Evolutionary conservation across 2,888 invertebrate species (phyloP), one percentile per base, ranked within the genome.

Genomic region (Rotaria magnacalcarata): DNA sequence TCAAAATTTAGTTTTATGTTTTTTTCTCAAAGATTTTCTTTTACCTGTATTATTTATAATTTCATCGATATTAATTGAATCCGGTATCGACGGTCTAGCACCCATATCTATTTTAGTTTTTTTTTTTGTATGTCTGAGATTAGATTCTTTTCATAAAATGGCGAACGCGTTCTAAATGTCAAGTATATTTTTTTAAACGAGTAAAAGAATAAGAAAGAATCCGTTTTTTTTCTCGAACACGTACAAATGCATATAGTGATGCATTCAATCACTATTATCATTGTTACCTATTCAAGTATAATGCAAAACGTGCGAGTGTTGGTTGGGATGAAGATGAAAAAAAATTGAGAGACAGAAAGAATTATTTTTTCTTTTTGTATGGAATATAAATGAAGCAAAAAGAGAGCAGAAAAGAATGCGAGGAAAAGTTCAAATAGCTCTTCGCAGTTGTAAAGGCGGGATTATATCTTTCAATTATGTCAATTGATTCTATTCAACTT

Each of bases 31-130:
- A 47, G 2, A 47, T 47, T 4, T 80, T 80, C 8, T 1, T n/a
- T 47, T 80, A 80, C 80, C 80, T 47, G 80, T 80, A n/a, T 47
- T 80, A 80, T 43, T 47, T 11, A n/a, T 80, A 24, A 80, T 80
- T 14, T 80, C 80, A 47, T 80, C 80, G n/a, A 47, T 2, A 47
- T 80, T 41, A n/a, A 80, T n/a, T 0, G 43, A 24, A 0, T 80
- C 80, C 5, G 80, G 80, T 24, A 80, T 80, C 4, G 80, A 80
- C 10, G 21, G 80, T n/a, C 34, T 80, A 24, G 47, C 8, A 8
- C 80, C 80, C 80, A 80, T 80, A 14, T 47, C 8, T 21, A 34
- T 34, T 34, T 50, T 14, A 11, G 50, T 50, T 80, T 47, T 19
- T n/a, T 3, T 14, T n/a, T 47, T n/a, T 2, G 24, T 47, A 41